Evolutionary conservation across 2,797 vertebrate species (phyloP), one percentile per base, ranked within the genome.

Genomic region (Glossophaga mutica): DNA sequence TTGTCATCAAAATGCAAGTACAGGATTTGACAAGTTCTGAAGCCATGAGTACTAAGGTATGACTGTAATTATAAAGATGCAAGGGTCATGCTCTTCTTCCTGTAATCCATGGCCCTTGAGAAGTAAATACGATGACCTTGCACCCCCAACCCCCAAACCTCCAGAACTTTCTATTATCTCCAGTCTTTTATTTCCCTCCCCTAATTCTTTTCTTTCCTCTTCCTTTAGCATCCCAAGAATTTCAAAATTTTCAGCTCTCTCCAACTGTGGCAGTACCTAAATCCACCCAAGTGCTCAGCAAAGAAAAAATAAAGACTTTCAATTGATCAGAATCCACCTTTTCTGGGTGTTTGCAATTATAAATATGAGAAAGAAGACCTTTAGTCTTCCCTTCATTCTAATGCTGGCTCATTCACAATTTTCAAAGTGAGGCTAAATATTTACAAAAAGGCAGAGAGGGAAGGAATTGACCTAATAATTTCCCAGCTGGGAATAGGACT

Each of bases 361-460:
- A 87, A 91, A 59, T 8, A 76, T 9, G n/a, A n/a, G n/a, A n/a
- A n/a, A n/a, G n/a, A n/a, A n/a, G n/a, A n/a, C n/a, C n/a, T n/a
- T n/a, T n/a, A n/a, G n/a, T n/a, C 57, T 59, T 59, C 57, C 57
- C 34, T 86, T 82, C 48, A 74, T 86, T 88, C 65, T 44, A 85
- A 67, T 55, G n/a, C 59, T 92, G 46, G 57, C 87, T 87, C 50
- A 88, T n/a, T 77, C 11, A 78, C 37, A 84, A 78, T 78, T 84
- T 91, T 91, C 77, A 73, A 91, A 91, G 70, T 71, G 52, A 87
- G 19, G 37, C 82, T 94, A 87, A 46, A 67, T 86, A 70, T 68
- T 62, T 87, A 77, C 34, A 52, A 84, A 94, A 50, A 62, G 44
- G 29, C 48, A 87, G 50, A 76, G 59, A 87, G 34, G 22, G 3